phyloP scores from a whole-genome alignment of 2,888 invertebrate species.

The Drosophila anomalata region DNA sequence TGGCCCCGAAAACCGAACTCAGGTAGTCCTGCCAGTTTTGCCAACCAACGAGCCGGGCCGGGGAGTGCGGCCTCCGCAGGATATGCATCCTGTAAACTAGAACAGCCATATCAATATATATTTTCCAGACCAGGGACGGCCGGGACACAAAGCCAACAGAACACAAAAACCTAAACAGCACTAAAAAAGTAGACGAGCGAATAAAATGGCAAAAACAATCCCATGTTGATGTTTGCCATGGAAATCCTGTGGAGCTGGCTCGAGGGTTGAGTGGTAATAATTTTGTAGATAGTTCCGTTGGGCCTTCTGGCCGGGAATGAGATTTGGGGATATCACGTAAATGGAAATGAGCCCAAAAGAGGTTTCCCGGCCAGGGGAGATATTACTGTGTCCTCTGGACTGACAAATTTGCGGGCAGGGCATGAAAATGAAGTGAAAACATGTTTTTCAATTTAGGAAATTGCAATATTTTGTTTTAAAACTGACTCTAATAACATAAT shows the following conservation, averaged over 20 bases:
- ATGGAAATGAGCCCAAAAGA: conserved; percentile 58
- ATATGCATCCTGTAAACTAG: conserved; percentile 58
- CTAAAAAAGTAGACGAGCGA: conserved; percentile 11
- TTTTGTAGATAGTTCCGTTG: conserved; percentile 44
- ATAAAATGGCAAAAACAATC: conserved; percentile 40
- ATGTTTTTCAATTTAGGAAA: not conserved
- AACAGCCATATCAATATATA: conserved; percentile 39
- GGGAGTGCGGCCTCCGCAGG: conserved; percentile 9
- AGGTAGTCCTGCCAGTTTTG: conserved; percentile 43
- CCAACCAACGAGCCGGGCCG: conserved; percentile 25
- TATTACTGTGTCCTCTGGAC: conserved; percentile 5
- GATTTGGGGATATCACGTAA: conserved; percentile 35
- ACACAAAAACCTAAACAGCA: conserved; percentile 2
- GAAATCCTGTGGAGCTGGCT: conserved; percentile 47
- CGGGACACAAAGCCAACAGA: not conserved
- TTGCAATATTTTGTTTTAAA: not conserved
- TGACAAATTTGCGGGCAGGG: not conserved
- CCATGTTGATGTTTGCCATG: conserved; percentile 68
- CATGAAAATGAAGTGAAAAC: conserved; percentile 6
- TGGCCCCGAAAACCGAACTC: conserved; percentile 38
- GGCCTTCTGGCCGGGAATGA: conserved; percentile 11
- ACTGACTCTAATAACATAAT: not conserved
- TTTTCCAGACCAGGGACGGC: conserved; percentile 21
- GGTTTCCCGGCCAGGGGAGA: conserved; percentile 36
- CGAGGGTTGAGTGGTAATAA: conserved; percentile 41